Evolutionary conservation across 2,797 vertebrate genomes (phyloP).

Genomic region (Acanthis flammea): DNA sequence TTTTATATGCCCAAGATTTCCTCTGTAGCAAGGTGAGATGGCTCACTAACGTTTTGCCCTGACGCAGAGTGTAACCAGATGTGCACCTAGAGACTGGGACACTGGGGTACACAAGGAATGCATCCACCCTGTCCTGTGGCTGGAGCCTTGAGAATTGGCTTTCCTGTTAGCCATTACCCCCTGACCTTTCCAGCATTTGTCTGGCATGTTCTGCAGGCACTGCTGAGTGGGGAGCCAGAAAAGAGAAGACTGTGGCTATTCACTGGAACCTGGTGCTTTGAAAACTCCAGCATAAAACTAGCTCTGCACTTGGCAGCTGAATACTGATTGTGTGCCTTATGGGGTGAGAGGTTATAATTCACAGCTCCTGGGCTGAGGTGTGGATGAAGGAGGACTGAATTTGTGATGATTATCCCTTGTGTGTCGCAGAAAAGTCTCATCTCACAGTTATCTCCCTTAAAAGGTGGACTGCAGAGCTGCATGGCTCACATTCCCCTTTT

Average conservation of each 20-base stretch:
- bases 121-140: background rate
- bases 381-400: background rate
- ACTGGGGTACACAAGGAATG: background rate
- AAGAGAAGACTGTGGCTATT: background rate
- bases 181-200: slow-evolving; percentile 13
- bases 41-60: background rate
- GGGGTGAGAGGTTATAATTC: background rate
- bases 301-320: background rate
- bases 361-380: background rate
- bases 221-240: slow-evolving; percentile 8
- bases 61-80: background rate
- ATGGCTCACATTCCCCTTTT: background rate
- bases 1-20: background rate
- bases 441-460: background rate
- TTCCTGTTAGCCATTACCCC: background rate
- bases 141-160: background rate
- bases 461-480: background rate
- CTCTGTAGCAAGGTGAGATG: background rate
- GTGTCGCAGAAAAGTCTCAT: background rate
- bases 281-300: background rate
- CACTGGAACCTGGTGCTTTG: background rate
- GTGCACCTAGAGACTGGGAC: background rate
- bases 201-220: slow-evolving; percentile 20
- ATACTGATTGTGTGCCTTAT: background rate
- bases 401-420: background rate